Base-by-base conservation (phyloP, 2,797 vertebrate species). In the Smutsia gigantea region DNA sequence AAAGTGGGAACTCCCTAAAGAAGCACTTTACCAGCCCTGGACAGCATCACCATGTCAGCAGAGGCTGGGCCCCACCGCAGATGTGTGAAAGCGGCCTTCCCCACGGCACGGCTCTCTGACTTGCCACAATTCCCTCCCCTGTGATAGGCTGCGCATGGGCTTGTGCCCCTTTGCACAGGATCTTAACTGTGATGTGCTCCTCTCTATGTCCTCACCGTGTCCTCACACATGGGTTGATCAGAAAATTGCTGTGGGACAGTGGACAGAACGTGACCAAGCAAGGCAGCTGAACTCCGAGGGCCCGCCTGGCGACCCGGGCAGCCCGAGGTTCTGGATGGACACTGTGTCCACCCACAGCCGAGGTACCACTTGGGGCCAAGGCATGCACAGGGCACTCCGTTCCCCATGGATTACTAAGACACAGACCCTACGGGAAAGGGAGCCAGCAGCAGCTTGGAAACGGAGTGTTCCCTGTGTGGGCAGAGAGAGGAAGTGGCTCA, bases 281-380 rank as follows among this genome's bases (percentile, higher is more conserved):
- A 25, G 27, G 17, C 4, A 0, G 0, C 3, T 63, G 34, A 17
- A 2, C 39, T 11, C 25, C 19, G 25, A 1, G 34, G 34, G n/a
- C 29, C 37, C 49, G 55, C 25, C 12, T 14, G n/a, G 39, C 15
- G 55, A 61, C 12, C 46, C 3, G 6, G 12, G 18, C 1, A 3
- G 14, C 5, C 34, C 0, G 2, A 42, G 2, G 6, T 5, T 68
- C 21, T 21, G 10, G 18, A 11, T 42, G 57, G 29, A 13, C 39
- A 7, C 66, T 23, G 19, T 29, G 63, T 19, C 64, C 34, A 21
- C 6, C 31, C 11, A 3, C n/a, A 1, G 13, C 14, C 61, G 29
- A 82, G 89, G 39, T n/a, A 64, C 21, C 17, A 2, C 0, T 18
- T 34, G 25, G 13, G 42, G 5, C 55, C 7, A 27, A 53, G 7